Evolutionary conservation across 2,113 vertebrate species (phyloP).

Genomic region (Cathartes aura): DNA sequence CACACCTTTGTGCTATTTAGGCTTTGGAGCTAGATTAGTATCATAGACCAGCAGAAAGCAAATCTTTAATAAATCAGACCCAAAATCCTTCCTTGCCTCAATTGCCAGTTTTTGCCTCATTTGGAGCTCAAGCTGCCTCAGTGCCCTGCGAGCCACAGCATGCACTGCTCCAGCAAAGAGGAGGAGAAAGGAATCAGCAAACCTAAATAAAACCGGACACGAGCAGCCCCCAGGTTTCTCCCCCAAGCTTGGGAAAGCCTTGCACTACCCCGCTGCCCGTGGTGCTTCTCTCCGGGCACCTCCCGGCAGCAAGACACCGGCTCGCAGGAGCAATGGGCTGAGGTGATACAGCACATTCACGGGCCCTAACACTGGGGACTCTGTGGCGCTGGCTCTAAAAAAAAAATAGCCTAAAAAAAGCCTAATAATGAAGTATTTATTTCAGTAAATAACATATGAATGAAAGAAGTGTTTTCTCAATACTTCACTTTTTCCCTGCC

Average conservation of each 20-base stretch:
- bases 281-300: not conserved
- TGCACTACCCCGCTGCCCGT: accelerated
- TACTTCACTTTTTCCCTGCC: constrained; percentile 34
- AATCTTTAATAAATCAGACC: not conserved
- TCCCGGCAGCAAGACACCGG: not conserved
- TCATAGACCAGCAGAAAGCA: not conserved
- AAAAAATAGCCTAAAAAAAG: constrained; percentile 37
- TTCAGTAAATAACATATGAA: constrained; percentile 72
- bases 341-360: not conserved
- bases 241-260: not conserved
- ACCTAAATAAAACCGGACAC: not conserved
- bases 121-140: not conserved
- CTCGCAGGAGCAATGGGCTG: not conserved
- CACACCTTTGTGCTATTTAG: not conserved
- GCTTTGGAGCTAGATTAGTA: not conserved
- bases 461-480: constrained; percentile 70
- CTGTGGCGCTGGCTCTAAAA: constrained; percentile 3
- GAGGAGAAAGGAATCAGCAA: not conserved
- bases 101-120: not conserved
- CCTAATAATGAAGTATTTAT: constrained; percentile 72
- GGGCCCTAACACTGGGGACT: constrained; percentile 45
- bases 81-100: not conserved
- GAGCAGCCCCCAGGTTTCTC: not conserved
- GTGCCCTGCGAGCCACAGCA: not conserved
- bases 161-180: not conserved